A percentile compares a stretch with the other conserved stretches of the same genome.
These are phyloP conservation scores for Hyppa rectilinea DNA, from an alignment of 2,888 invertebrate species.

Conservation along the genomic window DNA sequence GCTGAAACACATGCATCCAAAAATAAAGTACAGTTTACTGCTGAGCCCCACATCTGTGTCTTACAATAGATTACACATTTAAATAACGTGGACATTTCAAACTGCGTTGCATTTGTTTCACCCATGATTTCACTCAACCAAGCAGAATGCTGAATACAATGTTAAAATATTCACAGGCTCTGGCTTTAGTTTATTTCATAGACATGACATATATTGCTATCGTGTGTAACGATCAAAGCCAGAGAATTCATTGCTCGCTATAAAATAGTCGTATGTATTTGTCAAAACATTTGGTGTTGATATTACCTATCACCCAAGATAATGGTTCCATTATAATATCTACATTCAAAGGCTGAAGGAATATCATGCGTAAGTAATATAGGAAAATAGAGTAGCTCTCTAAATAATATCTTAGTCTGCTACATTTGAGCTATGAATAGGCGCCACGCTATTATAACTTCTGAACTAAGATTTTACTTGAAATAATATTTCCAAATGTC, in stretches of 20 bases:
- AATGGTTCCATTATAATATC: slow-evolving; percentile 11
- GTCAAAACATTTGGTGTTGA: slow-evolving; percentile 25
- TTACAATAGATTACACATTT: slow-evolving; percentile 33
- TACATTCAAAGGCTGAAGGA: neutral
- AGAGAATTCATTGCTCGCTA: slow-evolving; percentile 13
- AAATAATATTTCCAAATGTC: slow-evolving; percentile 41
- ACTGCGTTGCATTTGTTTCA: slow-evolving; percentile 23
- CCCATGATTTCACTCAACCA: slow-evolving; percentile 25
- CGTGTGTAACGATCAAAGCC: slow-evolving; percentile 38
- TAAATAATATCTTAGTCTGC: slow-evolving; percentile 17
- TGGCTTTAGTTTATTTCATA: slow-evolving; percentile 12
- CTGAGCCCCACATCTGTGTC: slow-evolving; percentile 27
- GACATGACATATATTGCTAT: slow-evolving; percentile 28
- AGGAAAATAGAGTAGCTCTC: slow-evolving; percentile 25
- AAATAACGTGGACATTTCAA: slow-evolving; percentile 27
- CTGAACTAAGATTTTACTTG: slow-evolving; percentile 24
- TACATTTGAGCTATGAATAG: slow-evolving; percentile 17
- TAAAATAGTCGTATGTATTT: slow-evolving; percentile 30
- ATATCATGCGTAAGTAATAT: slow-evolving; percentile 25
- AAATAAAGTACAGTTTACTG: slow-evolving; percentile 52
- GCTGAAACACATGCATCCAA: slow-evolving; percentile 38
- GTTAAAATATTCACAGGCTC: neutral
- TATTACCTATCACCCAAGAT: neutral
- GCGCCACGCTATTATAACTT: slow-evolving; percentile 24
- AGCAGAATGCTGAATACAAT: slow-evolving; percentile 23